Evolutionary conservation across 2,888 invertebrate genomes (phyloP), one percentile per base, ranked within the genome.

Genomic region (Pterostichus niger): DNA sequence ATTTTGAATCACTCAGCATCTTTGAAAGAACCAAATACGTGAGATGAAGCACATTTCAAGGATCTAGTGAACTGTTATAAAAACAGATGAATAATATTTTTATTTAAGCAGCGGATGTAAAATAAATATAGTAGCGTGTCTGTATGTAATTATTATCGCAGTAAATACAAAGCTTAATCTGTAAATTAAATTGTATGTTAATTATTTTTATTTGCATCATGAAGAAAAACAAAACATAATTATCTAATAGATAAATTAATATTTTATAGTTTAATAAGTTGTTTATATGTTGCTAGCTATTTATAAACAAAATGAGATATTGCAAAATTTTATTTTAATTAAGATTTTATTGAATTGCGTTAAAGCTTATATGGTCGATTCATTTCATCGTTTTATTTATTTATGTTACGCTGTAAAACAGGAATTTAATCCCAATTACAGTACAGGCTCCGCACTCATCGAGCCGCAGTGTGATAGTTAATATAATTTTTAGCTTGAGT

Each of bases 21-120:
- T 24, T 24, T 49, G 40, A 7, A 49, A 1, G 49, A 49, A 46
- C 9, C 46, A 46, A 49, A 49, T 40, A 24, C 24, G 3, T 24
- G 3, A 24, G 24, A 24, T 24, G 24, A 24, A 24, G 24, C 40
- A 3, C 3, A 9, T 40, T 40, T 40, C 40, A 40, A 40, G 40
- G 40, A 7, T 40, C 9, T 3, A 7, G 9, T 24, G 24, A 1
- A 24, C 24, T 24, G 24, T 7, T 44, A 44, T 10, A 44, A 44
- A 44, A 44, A 44, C 44, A 44, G 24, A 10, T 49, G 49, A 49
- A 49, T 49, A 49, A 49, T 49, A n/a, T 49, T 49, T 49, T 11
- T 11, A 49, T 49, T 13, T 49, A 5, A 40, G 5, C 46, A n/a
- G 5, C 49, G 11, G 49, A 49, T 49, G 49, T 44, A 44, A 44